A percentile compares a stretch with the other conserved stretches of the same genome.
phyloP scores from a whole-genome alignment of 2,797 vertebrate genomes.

The Intellagama lesueurii region DNA sequence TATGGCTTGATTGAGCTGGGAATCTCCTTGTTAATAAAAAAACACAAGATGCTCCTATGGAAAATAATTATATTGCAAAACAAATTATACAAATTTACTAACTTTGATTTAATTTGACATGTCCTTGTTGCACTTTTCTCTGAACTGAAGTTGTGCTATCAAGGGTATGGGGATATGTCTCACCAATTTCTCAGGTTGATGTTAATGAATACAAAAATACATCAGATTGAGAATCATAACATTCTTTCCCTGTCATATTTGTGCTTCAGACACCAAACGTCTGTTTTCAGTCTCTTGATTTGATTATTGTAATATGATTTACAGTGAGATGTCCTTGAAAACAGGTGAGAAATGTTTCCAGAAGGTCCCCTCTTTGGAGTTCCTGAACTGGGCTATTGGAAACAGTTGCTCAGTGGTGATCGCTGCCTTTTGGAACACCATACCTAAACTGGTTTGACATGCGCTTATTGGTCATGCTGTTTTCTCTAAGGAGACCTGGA shows the following conservation, averaged over 20 bases:
- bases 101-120: constrained; percentile 8
- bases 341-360: neutral
- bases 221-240: neutral
- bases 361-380: neutral
- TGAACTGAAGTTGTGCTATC: neutral
- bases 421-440: neutral
- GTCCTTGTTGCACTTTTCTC: neutral
- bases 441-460: neutral
- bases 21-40: neutral
- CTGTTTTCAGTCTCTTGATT: neutral
- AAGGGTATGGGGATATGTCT: neutral
- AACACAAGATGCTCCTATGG: neutral
- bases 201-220: neutral
- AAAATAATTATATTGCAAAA: neutral
- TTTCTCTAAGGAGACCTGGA: neutral
- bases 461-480: neutral
- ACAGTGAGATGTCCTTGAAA: neutral
- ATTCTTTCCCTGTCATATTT: neutral
- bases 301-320: neutral
- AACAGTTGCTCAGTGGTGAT: neutral
- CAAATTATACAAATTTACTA: neutral
- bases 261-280: neutral
- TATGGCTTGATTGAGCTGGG: neutral
- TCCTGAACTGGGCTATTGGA: neutral
- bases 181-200: neutral